A percentile compares a stretch with the other conserved stretches of the same genome.
phyloP scores from a whole-genome alignment of 2,113 vertebrate genomes.

The Trogon surrucura region DNA sequence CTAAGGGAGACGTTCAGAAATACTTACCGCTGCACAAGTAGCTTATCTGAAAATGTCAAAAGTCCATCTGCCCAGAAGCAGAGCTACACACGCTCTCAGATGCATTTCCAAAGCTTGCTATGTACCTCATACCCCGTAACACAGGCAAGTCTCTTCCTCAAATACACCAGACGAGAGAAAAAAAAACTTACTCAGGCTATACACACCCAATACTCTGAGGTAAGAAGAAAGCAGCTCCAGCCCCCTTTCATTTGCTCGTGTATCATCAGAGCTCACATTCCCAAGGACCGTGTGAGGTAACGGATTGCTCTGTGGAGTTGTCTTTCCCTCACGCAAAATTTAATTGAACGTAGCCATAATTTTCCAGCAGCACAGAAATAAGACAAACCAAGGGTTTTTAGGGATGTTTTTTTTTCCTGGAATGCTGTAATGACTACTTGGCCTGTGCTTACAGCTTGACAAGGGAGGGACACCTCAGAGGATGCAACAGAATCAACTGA shows the following conservation, averaged over 20 bases:
- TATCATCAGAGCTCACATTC: neutral
- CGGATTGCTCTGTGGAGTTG: neutral
- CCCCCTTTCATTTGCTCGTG: neutral
- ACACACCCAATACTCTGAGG: neutral
- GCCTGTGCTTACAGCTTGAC: neutral
- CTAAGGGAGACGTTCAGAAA: conserved; percentile 7
- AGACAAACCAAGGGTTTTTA: neutral
- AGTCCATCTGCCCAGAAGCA: neutral
- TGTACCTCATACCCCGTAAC: neutral
- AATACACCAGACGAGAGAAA: neutral
- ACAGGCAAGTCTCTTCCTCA: neutral
- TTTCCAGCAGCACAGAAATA: neutral
- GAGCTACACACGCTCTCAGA: neutral
- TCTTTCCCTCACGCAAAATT: neutral
- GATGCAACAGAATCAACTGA: neutral
- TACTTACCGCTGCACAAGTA: neutral
- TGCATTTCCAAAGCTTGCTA: neutral
- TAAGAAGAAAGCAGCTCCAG: neutral
- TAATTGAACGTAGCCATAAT: neutral
- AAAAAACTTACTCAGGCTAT: neutral
- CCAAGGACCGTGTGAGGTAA: neutral
- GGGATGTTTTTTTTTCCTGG: neutral
- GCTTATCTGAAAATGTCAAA: neutral
- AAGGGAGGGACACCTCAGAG: neutral
- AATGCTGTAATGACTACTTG: neutral